These are phyloP conservation scores for Philypnodon macrostomus DNA, from an alignment of 2,797 vertebrate genomes.

Conservation along the genomic window DNA sequence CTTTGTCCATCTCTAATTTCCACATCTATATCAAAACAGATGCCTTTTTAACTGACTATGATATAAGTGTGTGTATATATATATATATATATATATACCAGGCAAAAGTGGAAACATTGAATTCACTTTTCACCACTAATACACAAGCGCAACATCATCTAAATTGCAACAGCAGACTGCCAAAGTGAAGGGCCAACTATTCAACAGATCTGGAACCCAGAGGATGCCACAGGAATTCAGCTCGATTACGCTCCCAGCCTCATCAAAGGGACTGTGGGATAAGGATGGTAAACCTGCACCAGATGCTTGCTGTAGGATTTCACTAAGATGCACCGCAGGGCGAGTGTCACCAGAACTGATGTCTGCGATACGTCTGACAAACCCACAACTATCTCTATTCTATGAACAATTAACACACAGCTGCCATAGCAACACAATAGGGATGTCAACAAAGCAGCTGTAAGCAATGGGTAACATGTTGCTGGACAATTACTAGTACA, in stretches of 20 bases:
- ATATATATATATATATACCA: no score
- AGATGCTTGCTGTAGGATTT: constrained; percentile 70
- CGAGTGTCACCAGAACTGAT: constrained; percentile 42
- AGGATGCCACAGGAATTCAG: constrained; percentile 61
- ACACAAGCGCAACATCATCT: constrained; percentile 26
- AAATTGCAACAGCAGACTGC: constrained; percentile 59
- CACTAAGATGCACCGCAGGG: constrained; percentile 60
- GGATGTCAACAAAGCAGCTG: constrained; percentile 40
- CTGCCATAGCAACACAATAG: constrained; percentile 26
- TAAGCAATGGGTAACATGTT: constrained; percentile 37
- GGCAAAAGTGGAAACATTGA: constrained; percentile 9
- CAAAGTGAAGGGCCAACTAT: constrained; percentile 58
- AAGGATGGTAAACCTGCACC: constrained; percentile 60
- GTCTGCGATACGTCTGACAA: constrained; percentile 32
- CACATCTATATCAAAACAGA: no score
- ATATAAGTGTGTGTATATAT: no score
- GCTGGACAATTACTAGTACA: no score
- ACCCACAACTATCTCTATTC: constrained; percentile 18
- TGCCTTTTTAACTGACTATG: no score
- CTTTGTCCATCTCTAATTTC: no score
- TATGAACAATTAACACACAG: constrained; percentile 25
- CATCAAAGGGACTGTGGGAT: constrained; percentile 70
- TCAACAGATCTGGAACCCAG: constrained; percentile 52
- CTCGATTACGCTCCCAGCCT: constrained; percentile 62
- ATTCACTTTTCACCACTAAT: constrained; percentile 3